Base-by-base conservation (phyloP, 1,140 invertebrate species). In the Stegodyphus mimosarum region DNA sequence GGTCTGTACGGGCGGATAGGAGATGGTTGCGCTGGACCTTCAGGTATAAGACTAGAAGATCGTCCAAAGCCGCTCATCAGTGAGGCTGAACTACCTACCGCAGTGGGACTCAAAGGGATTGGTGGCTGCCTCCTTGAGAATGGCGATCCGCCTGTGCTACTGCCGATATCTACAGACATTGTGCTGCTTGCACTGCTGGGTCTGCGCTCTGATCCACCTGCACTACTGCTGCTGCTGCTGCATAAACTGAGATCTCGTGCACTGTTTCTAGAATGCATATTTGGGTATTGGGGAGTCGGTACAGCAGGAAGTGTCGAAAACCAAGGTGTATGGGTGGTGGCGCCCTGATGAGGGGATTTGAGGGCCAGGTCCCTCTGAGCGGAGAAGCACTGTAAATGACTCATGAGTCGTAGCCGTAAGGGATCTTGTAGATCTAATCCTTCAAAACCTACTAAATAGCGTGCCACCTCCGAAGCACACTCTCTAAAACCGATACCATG, bases 361-460 rank as follows among this genome's bases (percentile, higher is more conserved):
- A 88, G 88, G 3, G 94, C 93, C 17, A 96, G 50, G 87, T 97
- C 96, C 72, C 96, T 92, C 89, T 98, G 97, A 1, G 96, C 94
- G 0, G 95, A 95, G 90, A 96, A 97, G 90, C 96, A 97, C 50
- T 91, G 97, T 15, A 99, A 92, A 90, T 99, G 97, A 53, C 95
- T 96, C 92, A 98, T 95, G 6, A 99, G 93, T 11, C 98, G 93
- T 48, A 98, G 90, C 1, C 97, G 92, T n/a, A 99, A 91, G 0
- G 97, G 97, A 90, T 99, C 97, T 88, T 98, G 96, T n/a, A 98
- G 94, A 90, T 98, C 97, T 89, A 99, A 92, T 50, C 97, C 98
- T 91, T 99, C 97, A 89, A 96, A 96, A 86, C 96, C 95, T 66
- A 98, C 96, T 52, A 99, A 91, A 90, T 99, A 93, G 13, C 97